A percentile compares a stretch with the other conserved stretches of the same genome.
phyloP scores from a whole-genome alignment of 2,888 invertebrate genomes.

The Choreutis nemorana region DNA sequence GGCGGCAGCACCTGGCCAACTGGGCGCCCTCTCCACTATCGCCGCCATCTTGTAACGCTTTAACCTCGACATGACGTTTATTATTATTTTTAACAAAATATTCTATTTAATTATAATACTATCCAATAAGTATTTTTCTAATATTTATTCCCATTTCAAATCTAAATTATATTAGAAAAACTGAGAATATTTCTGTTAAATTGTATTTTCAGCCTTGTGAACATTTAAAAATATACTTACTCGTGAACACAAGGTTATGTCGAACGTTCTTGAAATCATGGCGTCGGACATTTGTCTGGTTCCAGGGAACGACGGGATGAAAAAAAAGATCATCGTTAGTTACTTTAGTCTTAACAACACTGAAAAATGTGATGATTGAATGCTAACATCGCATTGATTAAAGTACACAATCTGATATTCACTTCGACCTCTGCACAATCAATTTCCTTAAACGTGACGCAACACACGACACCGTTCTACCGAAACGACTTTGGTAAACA shows the following conservation, averaged over 20 bases:
- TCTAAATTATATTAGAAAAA: no score
- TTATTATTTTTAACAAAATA: conserved; percentile 52
- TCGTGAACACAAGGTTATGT: conserved; percentile 58
- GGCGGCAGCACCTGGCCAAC: conserved; percentile 68
- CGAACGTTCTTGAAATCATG: conserved; percentile 51
- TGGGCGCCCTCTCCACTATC: conserved; percentile 65
- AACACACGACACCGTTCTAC: conserved; percentile 65
- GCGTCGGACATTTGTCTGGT: conserved; percentile 58
- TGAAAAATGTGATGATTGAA: conserved; percentile 25
- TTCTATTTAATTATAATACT: no score
- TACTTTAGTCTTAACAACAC: conserved; percentile 33
- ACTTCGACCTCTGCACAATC: conserved; percentile 63
- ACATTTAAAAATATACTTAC: conserved; percentile 57
- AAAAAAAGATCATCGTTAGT: conserved; percentile 42
- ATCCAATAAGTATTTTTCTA: not conserved
- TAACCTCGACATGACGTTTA: conserved; percentile 58
- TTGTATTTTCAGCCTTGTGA: no score
- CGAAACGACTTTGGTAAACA: conserved; percentile 67
- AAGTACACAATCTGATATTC: conserved; percentile 54
- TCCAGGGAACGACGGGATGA: conserved; percentile 52
- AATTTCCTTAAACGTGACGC: conserved; percentile 66
- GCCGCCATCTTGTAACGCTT: conserved; percentile 61
- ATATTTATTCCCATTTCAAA: no score
- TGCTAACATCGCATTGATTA: conserved; percentile 35
- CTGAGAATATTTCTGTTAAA: no score